Base-by-base conservation (phyloP, 1,140 invertebrate species). In the Muscidifurax raptorellus region DNA sequence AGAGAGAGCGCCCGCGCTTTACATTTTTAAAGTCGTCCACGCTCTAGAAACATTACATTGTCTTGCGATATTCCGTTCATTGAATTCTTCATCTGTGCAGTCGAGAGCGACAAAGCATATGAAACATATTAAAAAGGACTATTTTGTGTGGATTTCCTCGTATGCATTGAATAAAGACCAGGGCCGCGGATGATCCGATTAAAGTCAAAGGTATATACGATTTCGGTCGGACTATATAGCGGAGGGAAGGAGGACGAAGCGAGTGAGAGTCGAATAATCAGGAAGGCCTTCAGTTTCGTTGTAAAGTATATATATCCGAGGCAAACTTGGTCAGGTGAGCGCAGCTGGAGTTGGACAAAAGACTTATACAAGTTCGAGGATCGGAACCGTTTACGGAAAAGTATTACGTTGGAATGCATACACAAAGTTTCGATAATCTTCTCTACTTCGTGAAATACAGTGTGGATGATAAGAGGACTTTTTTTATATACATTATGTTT, bases 131-230 rank as follows among this genome's bases (percentile, higher is more conserved):
- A 2, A 22, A 59, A 59, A n/a, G 52, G 1, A 6, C 6, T 18
- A 59, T 4, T 71, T 28, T 13, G 67, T 10, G 7, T 22, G 67
- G 67, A 4, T 67, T 64, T 66, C n/a, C 32, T 15, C 59, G 2
- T 40, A 72, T 75, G 27, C 18, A 44, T 76, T 27, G 40, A 76
- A 36, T 28, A 76, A 66, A 82, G 59, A 66, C 25, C 30, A 25
- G 13, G 6, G 7, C 22, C 75, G n/a, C 15, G 81, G 75, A 66
- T 78, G 28, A 83, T 77, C 72, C 40, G 64, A 69, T 83, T 52
- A 69, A 78, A 83, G 36, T 44, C 59, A 44, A 78, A 83, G 59
- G 27, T 44, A 44, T 44, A 44, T 44, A 67, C 59, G 28, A 32
- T 82, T 82, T 25, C 52, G 25, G 40, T 44, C 36, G 6, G 32